Evolutionary conservation across 2,113 vertebrate species (phyloP).

Genomic region (Noturus placidus): DNA sequence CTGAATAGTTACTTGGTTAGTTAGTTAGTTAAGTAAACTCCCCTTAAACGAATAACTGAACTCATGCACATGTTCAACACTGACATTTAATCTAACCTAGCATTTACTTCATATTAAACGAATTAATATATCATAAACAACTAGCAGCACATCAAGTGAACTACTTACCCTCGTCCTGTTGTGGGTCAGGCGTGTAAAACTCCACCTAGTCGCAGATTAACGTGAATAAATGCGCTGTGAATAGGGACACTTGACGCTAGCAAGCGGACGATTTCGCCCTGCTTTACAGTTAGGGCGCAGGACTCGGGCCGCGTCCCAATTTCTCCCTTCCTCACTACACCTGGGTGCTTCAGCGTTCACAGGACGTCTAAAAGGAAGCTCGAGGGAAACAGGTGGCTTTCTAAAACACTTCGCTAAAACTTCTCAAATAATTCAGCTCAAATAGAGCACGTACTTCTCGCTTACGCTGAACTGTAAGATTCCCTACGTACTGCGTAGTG

Average conservation of each 20-base stretch:
- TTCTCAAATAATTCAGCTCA: background rate
- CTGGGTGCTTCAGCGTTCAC: conserved; percentile 1
- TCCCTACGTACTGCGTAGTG: background rate
- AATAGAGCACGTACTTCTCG: background rate
- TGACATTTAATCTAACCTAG: too few relatives aligned
- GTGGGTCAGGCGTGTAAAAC: background rate
- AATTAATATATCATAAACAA: background rate
- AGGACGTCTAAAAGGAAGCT: background rate
- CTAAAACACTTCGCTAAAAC: background rate
- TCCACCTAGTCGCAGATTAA: background rate
- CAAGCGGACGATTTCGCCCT: too few relatives aligned
- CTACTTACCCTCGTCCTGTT: background rate
- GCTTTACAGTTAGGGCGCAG: background rate
- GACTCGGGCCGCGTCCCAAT: conserved; percentile 1
- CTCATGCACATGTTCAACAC: too few relatives aligned
- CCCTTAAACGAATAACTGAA: background rate
- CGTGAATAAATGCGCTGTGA: background rate
- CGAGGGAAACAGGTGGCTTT: background rate
- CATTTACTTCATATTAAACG: background rate
- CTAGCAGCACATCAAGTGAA: background rate
- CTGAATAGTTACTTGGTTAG: background rate
- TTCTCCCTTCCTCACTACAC: background rate
- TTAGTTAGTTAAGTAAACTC: background rate
- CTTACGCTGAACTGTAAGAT: too few relatives aligned
- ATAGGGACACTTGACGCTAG: background rate